These are phyloP conservation scores for Cepphus grylle DNA, from an alignment of 2,113 vertebrate genomes.

Conservation along the genomic window DNA sequence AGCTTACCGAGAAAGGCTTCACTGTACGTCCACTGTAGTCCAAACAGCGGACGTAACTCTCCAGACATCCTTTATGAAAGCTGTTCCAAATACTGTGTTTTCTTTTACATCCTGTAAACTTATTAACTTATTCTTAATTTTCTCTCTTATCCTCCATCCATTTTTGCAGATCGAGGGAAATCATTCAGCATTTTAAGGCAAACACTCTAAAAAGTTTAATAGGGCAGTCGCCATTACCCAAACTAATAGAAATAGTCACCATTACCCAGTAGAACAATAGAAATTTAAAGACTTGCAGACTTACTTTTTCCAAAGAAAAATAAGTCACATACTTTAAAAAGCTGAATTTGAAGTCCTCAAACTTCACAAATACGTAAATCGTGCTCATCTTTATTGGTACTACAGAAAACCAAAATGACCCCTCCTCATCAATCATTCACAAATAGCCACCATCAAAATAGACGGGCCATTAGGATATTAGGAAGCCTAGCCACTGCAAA, in stretches of 20 bases:
- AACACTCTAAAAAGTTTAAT: not conserved
- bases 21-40: not conserved
- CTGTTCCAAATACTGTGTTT: not conserved
- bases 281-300: not conserved
- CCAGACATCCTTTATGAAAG: not conserved
- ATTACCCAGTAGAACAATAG: not conserved
- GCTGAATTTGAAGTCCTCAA: not conserved
- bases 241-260: not conserved
- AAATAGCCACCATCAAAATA: not conserved
- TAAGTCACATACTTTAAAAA: not conserved
- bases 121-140: not conserved
- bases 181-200: not conserved
- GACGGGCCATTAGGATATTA: not conserved
- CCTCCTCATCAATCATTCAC: not conserved
- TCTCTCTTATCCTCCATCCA: not conserved
- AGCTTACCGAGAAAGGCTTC: not conserved
- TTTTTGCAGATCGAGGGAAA: not conserved
- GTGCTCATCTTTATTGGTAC: not conserved
- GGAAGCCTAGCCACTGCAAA: not conserved
- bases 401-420: not conserved
- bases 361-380: not conserved
- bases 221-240: not conserved
- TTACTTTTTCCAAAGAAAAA: not conserved
- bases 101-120: not conserved
- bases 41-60: not conserved